phyloP scores from a whole-genome alignment of 2,113 vertebrate genomes.

The Heptranchias perlo region DNA sequence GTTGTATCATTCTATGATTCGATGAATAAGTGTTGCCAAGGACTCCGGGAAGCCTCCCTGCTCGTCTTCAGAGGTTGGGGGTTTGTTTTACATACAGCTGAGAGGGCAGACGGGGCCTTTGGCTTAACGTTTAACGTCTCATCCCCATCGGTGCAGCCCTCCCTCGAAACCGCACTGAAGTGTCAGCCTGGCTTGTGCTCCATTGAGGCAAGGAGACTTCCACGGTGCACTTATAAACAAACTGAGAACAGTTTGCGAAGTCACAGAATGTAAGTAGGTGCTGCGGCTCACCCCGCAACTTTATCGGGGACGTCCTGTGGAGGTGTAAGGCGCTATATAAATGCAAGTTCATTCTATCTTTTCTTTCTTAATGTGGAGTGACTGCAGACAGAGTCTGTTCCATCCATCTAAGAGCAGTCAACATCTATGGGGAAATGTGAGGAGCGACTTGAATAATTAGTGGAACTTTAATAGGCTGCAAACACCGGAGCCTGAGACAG shows the following conservation, averaged over 20 bases:
- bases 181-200: not conserved
- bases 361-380: not conserved
- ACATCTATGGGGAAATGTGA: not conserved
- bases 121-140: not conserved
- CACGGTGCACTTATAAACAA: not conserved
- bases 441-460: not conserved
- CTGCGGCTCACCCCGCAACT: not conserved
- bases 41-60: too few species aligned
- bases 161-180: too few species aligned
- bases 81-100: not conserved
- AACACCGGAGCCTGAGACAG: not conserved
- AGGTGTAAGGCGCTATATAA: too few species aligned
- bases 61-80: not conserved
- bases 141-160: not conserved
- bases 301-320: not conserved
- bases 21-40: not conserved
- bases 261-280: not conserved
- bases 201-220: not conserved
- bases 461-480: not conserved
- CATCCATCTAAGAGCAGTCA: not conserved
- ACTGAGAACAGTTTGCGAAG: not conserved
- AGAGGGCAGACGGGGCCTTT: not conserved
- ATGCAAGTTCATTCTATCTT: too few species aligned
- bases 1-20: not conserved
- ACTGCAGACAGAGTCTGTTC: too few species aligned